Conservation (phyloP, 1,140 invertebrate species). For the Patella vulgata region DNA sequence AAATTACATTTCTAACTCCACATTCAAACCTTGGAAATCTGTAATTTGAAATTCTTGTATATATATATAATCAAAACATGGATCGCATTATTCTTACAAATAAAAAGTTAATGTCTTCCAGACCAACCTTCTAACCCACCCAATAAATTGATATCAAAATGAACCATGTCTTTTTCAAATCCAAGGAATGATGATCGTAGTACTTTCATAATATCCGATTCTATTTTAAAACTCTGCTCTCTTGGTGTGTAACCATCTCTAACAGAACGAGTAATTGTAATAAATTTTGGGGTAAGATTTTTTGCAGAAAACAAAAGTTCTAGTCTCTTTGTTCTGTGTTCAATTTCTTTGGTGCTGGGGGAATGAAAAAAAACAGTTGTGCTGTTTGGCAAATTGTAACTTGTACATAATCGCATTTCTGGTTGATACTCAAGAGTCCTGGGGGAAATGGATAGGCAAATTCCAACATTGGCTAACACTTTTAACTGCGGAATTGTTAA, state of each 20-base stretch:
- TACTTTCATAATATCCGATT: constrained; percentile 27
- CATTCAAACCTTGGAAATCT: too few species aligned
- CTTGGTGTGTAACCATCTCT: constrained; percentile 55
- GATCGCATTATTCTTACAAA: too few species aligned
- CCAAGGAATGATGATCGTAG: too few species aligned
- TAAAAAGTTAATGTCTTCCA: constrained; percentile 16
- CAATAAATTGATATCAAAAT: constrained; percentile 45
- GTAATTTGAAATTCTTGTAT: too few species aligned
- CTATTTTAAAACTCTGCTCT: constrained; percentile 28
- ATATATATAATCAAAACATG: too few species aligned
- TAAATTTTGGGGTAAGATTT: constrained; percentile 16
- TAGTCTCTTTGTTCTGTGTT: constrained; percentile 23
- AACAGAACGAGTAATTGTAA: constrained; percentile 50
- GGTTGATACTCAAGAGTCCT: constrained; percentile 27
- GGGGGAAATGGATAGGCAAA: constrained; percentile 42
- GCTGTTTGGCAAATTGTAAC: constrained; percentile 39
- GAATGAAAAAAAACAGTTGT: constrained; percentile 39
- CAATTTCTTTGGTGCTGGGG: constrained; percentile 35
- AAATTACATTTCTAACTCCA: too few species aligned
- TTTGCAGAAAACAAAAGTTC: constrained; percentile 23
- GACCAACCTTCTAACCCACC: constrained; percentile 54
- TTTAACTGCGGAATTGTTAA: constrained; percentile 26
- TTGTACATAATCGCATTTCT: constrained; percentile 39
- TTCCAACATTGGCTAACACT: constrained; percentile 32
- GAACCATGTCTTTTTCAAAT: constrained; percentile 4